Evolutionary conservation across 2,888 invertebrate genomes (phyloP), one percentile per base, ranked within the genome.

Genomic region (Drosophila stalkeri): DNA sequence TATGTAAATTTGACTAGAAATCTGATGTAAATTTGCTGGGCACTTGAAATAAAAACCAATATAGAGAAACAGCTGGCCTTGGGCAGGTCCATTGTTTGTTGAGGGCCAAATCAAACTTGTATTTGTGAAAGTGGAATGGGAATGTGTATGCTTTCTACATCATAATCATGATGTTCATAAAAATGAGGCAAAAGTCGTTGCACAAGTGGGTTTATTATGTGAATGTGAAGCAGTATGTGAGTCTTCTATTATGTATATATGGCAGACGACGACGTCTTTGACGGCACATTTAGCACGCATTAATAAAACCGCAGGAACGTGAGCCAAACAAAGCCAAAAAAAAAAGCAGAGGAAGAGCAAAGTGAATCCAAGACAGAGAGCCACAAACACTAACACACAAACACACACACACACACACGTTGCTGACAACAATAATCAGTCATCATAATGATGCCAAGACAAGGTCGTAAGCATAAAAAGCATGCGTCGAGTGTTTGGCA

Each of bases 261-360:
- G 73, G 78, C 63, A 72, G 82, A 64, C 49, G 75, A 64, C 49
- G 75, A 59, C 55, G 79, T 77, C 79, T 78, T 77, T 77, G 77
- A 85, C 79, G 83, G 73, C 77, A 83, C 86, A 82, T 86, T 86
- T 83, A 82, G 82, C 81, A 77, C 76, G 77, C 86, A 86, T 86
- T 87, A 86, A 86, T 86, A 87, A 86, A 73, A 80, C 79, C 84
- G 71, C 84, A 77, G 74, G 51, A 75, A 82, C 86, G 82, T 80
- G 84, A 65, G 64, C 14, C 49, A 33, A 64, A 67, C 63, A 69
- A 70, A 71, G 27, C 37, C 31, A 68, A 44, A 64, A 64, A 68
- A 44, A 64, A 64, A 51, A 72, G 44, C 27, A 66, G 46, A 63
- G 56, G n/a, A 16, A 62, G 44, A 44, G 18, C 8, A 18, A 52